These are phyloP conservation scores for Peromyscus eremicus DNA, from an alignment of 2,797 vertebrate species.

Conservation along the genomic window DNA sequence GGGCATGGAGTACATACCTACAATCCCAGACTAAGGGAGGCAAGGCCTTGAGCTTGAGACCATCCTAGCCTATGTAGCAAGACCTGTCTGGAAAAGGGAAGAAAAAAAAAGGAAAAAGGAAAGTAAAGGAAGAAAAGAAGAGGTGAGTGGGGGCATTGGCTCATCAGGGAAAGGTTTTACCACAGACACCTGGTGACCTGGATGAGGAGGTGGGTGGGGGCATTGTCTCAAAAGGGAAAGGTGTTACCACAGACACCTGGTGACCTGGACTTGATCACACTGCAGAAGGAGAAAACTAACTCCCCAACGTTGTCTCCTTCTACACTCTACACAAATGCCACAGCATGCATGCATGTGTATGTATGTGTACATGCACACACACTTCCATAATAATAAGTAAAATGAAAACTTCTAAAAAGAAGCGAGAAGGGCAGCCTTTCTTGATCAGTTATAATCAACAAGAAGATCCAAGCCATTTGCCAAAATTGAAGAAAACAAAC, in stretches of 20 bases:
- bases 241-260: background rate
- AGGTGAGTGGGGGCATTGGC: too few species aligned
- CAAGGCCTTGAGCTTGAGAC: background rate
- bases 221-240: background rate
- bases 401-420: background rate
- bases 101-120: too few species aligned
- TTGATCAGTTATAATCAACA: background rate
- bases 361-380: background rate
- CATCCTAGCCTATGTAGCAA: background rate
- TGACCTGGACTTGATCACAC: too few species aligned
- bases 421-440: background rate
- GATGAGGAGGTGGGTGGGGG: background rate
- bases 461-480: constrained; percentile 13
- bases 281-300: background rate
- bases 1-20: background rate
- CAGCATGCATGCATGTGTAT: background rate
- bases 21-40: background rate
- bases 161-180: background rate
- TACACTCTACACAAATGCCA: background rate
- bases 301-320: background rate
- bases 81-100: background rate
- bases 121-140: background rate
- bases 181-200: background rate
- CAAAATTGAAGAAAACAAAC: background rate
- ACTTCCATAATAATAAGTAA: background rate